Percentiles rank a stretch among this genome's conserved stretches.
These are phyloP conservation scores for Lasioglossum baleicum DNA, from an alignment of 1,140 invertebrate genomes.

Conservation along the genomic window DNA sequence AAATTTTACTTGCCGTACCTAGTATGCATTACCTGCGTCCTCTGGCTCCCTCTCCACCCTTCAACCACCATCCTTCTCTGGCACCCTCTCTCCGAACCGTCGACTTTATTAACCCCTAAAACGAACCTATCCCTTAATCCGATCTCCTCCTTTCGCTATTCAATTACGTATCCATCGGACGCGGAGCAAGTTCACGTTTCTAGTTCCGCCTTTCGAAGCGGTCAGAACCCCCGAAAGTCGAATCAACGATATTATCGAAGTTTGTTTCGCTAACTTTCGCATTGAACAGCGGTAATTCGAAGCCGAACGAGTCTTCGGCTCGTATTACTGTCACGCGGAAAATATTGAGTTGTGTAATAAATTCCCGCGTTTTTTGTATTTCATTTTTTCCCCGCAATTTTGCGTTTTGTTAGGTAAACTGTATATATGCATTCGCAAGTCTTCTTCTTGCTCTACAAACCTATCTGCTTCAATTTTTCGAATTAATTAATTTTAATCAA, in stretches of 20 bases:
- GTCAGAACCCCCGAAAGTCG: neutral
- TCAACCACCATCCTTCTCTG: neutral
- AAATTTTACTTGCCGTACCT: slow-evolving; percentile 64
- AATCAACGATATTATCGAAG: neutral
- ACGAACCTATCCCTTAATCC: slow-evolving; percentile 9
- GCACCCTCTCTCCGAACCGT: neutral
- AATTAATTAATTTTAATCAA: too few species aligned
- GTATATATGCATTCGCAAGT: too few species aligned
- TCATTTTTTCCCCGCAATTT: too few species aligned
- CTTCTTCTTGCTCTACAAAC: too few species aligned
- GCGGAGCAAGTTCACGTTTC: neutral
- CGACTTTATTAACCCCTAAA: slow-evolving; percentile 8
- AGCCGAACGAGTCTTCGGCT: neutral
- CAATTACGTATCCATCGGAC: slow-evolving; percentile 6
- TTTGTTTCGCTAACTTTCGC: slow-evolving; percentile 7
- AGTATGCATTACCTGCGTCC: slow-evolving; percentile 58
- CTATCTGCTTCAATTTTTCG: too few species aligned
- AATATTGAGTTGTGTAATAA: neutral
- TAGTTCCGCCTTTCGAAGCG: too few species aligned
- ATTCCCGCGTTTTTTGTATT: too few species aligned
- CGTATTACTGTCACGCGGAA: too few species aligned
- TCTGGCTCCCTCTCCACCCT: neutral
- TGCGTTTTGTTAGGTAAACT: too few species aligned
- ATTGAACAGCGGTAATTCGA: slow-evolving; percentile 5
- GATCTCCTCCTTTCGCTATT: neutral